These are phyloP conservation scores for Peromyscus aztecus DNA, from an alignment of 2,797 vertebrate genomes.

Conservation along the genomic window DNA sequence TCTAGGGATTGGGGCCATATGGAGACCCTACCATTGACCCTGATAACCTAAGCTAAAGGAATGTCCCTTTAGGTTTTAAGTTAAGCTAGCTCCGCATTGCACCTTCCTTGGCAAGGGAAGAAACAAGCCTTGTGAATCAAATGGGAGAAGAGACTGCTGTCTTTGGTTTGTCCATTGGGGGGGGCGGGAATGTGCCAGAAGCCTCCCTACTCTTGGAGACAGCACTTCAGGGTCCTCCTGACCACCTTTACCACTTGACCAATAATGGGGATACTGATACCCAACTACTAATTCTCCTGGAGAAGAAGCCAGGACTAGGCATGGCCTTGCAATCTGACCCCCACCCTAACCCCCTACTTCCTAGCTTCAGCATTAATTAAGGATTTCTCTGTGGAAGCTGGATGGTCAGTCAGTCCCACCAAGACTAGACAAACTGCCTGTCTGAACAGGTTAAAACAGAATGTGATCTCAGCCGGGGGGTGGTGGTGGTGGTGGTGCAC, in stretches of 20 bases:
- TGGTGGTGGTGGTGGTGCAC: no score
- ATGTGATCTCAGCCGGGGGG: neutral
- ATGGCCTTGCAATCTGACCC: neutral
- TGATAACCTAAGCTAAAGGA: neutral
- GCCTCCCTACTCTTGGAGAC: rapidly evolving
- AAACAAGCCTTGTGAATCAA: neutral
- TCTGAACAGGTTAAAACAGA: neutral
- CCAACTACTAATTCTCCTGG: neutral
- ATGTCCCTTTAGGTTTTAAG: neutral
- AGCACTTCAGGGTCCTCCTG: neutral
- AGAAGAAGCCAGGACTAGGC: neutral
- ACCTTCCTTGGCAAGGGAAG: neutral
- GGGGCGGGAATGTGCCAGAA: neutral
- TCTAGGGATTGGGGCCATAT: rapidly evolving
- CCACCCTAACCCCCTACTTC: no score
- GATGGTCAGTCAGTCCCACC: neutral
- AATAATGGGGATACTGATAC: rapidly evolving
- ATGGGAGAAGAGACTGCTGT: neutral
- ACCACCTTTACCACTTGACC: neutral
- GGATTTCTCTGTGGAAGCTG: neutral
- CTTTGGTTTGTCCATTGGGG: neutral
- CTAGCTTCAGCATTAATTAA: neutral
- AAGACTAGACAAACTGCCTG: neutral
- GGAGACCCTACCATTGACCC: rapidly evolving
- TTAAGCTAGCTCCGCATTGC: neutral